Base-by-base conservation (phyloP, 2,888 invertebrate species). In the Xestia xanthographa region DNA sequence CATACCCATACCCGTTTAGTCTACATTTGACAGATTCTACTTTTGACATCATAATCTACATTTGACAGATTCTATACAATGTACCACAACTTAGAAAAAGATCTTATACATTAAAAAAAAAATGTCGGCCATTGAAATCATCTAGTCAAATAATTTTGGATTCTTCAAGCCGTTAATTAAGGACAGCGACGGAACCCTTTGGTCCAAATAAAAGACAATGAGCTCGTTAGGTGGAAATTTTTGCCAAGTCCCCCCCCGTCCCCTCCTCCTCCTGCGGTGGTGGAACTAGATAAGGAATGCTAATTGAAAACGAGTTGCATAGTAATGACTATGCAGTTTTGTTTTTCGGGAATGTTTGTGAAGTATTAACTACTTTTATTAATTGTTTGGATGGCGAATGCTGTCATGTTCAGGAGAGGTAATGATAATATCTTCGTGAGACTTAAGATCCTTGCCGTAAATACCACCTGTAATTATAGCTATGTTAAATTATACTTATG, bases 121-220 rank as follows among this genome's bases (percentile, higher is more conserved):
- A n/a, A 41, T 48, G 20, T 60, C 45, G 14, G 1, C 43, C 50
- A 63, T 66, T 53, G 66, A 69, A 75, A 72, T 56, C 48, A 67
- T 56, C 29, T 53, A 48, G 53, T 63, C 26, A 73, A 68, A 72
- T 73, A n/a, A 69, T 83, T 77, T 62, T 53, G 50, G 50, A 80
- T 74, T 83, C 73, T 66, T 63, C 45, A 74, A 72, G 58, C 68
- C 29, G 53, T 85, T 83, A 85, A 83, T 83, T 83, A 85, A 85
- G 68, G 66, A 77, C 62, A 48, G 72, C 82, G 89, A 88, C 88
- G 88, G 89, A 92, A 91, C 92, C 93, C 93, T 92, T 93, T 90
- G 92, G 88, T 86, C 92, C 92, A 94, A 94, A 94, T 93, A 95
- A 95, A 94, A 94, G 91, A 95, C 95, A 95, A 95, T 95, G 92